A percentile compares a stretch with the other conserved stretches of the same genome.
Conservation (phyloP, 2,888 invertebrate genomes). For the Dyspetes luteomarginatus region DNA sequence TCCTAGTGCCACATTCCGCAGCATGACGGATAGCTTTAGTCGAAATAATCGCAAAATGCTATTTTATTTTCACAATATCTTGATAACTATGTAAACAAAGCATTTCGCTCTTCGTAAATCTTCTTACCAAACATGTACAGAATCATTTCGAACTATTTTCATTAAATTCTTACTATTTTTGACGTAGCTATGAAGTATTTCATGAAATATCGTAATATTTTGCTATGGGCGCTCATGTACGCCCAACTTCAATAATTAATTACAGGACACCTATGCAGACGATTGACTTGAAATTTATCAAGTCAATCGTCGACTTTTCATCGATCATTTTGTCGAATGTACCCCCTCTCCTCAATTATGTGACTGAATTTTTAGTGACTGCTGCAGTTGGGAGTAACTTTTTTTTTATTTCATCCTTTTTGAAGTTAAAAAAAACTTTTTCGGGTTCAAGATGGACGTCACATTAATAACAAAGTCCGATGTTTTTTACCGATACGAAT, state of each 20-base stretch:
- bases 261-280: constrained; percentile 20
- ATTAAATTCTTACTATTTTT: constrained; percentile 42
- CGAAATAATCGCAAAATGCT: constrained; percentile 6
- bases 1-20: no score
- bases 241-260: constrained; percentile 26
- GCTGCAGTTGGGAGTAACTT: no score
- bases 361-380: no score
- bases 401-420: no score
- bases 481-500: no score
- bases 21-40: no score
- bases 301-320: constrained; percentile 8
- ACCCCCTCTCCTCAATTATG: constrained; percentile 34
- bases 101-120: constrained; percentile 13
- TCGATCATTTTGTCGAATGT: constrained; percentile 17
- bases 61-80: constrained; percentile 26
- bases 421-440: no score
- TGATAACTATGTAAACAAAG: constrained; percentile 25
- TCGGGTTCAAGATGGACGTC: no score
- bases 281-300: constrained; percentile 40
- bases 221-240: constrained; percentile 37
- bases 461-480: no score
- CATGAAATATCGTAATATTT: constrained; percentile 8
- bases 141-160: constrained; percentile 27
- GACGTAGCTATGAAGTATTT: neutral
- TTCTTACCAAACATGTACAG: neutral